These are phyloP conservation scores for Anarhynchus alexandrinus DNA, from an alignment of 2,113 vertebrate genomes.

Conservation along the genomic window DNA sequence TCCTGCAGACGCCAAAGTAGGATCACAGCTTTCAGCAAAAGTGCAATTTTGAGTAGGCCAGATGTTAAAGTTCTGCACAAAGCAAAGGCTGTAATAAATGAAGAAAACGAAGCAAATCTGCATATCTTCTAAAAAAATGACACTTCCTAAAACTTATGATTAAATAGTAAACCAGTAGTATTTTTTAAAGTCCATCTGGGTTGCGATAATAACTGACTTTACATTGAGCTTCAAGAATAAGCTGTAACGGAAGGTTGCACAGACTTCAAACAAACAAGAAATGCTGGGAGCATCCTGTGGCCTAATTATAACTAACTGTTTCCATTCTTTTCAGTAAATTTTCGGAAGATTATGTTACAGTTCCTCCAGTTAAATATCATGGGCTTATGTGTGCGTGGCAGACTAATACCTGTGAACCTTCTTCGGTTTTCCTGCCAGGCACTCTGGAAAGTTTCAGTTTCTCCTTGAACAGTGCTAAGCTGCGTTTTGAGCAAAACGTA, in stretches of 20 bases:
- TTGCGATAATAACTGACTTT: background rate
- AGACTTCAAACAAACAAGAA: background rate
- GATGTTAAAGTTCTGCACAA: background rate
- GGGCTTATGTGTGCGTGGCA: background rate
- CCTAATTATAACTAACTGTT: background rate
- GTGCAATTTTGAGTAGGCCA: background rate
- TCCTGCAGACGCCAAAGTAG: background rate
- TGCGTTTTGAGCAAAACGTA: background rate
- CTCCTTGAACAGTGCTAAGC: background rate
- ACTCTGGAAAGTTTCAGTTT: background rate
- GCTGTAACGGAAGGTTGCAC: background rate
- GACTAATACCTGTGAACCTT: background rate
- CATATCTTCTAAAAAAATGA: background rate
- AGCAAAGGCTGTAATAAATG: background rate
- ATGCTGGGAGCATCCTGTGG: background rate
- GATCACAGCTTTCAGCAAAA: background rate
- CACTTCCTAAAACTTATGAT: background rate
- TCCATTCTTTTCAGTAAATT: background rate
- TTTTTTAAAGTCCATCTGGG: background rate
- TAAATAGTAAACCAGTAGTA: background rate
- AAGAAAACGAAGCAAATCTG: background rate
- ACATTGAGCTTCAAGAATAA: background rate
- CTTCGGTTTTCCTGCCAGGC: background rate
- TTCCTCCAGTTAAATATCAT: background rate
- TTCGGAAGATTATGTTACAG: background rate